Evolutionary conservation across 2,888 invertebrate species (phyloP), one percentile per base, ranked within the genome.

Genomic region (Chalcis sispes): DNA sequence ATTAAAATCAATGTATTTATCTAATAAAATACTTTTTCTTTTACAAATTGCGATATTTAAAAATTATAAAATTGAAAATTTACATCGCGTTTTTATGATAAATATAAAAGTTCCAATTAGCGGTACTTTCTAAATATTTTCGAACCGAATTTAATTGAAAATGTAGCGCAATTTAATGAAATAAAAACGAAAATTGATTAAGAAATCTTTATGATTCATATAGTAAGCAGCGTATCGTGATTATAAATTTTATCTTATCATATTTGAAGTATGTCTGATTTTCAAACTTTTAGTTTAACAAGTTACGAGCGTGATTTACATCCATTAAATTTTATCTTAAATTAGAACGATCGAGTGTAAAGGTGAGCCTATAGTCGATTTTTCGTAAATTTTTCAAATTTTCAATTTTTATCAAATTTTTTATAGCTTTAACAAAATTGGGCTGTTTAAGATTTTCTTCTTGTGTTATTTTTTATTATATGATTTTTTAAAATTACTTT

Each of bases 351-450:
- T 62, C 18, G 13, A 15, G 32, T 65, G 52, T 52, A 66, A 71
- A 71, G 58, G 58, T 32, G 64, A 75, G 75, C 71, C 65, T 75
- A 75, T 75, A 66, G 32, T 70, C 71, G 58, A 50, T 40, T 52
- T 29, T 27, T 64, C 48, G 23, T 13, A 40, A 36, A 32, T 36
- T 25, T 18, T 10, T 27, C 20, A 1, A 27, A 1, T 27, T 32
- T 32, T 32, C 8, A 5, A 5, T 3, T 32, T 65, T 42, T 61
- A 25, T 27, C 5, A 18, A 27, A 42, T 40, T 59, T 23, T 40
- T 23, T 36, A 23, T 42, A 23, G 15, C 20, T 59, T n/a, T n/a
- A n/a, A n/a, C n/a, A n/a, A n/a, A n/a, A n/a, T n/a, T n/a, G n/a
- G n/a, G n/a, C n/a, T n/a, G n/a, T n/a, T n/a, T n/a, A n/a, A n/a